Base-by-base conservation (phyloP, 2,797 vertebrate genomes). In the Loris lydekkerianus region DNA sequence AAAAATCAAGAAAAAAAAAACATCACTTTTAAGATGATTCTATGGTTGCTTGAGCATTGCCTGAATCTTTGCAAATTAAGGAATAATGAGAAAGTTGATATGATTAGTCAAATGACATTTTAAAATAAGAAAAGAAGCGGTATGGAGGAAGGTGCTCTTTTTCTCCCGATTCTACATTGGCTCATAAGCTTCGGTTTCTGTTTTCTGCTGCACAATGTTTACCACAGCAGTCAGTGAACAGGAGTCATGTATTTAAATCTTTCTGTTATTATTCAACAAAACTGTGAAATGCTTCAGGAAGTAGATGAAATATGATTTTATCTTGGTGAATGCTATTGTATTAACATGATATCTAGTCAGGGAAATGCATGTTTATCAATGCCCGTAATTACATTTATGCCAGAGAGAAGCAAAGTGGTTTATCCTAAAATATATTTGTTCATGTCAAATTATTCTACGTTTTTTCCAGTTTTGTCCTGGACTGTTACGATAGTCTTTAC, bases 1-100 rank as follows among this genome's bases (percentile, higher is more conserved):
- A 96, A 92, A 80, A 89, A 87, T 83, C 40, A 60, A 90, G 23
- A 5, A 67, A 94, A 76, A 34, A 11, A 29, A 11, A 27, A 31
- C 21, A n/a, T 92, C 87, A 46, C 37, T 25, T 14, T 40, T 80
- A 61, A 5, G 78, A 67, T 70, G 34, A 94, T 17, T 72, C 90
- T 77, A 78, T 93, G 72, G 72, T 61, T 3, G 10, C 46, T 93
- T 5, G 0, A 76, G 7, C 21, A 37, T 27, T 8, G 0, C n/a
- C 8, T 29, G 73, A 87, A 49, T 84, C 8, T 94, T 95, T 86
- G 8, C 89, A 65, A 94, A 94, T 34, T 63, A n/a, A 40, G 61
- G 20, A 86, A 49, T 81, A 97, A 1, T 53, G 49, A 91, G 46
- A 87, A 92, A 65, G 11, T 23, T 23, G 4, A 65, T 34, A 37